These are phyloP conservation scores for Toxotes chatareus DNA, from an alignment of 2,113 vertebrate species.

Conservation along the genomic window DNA sequence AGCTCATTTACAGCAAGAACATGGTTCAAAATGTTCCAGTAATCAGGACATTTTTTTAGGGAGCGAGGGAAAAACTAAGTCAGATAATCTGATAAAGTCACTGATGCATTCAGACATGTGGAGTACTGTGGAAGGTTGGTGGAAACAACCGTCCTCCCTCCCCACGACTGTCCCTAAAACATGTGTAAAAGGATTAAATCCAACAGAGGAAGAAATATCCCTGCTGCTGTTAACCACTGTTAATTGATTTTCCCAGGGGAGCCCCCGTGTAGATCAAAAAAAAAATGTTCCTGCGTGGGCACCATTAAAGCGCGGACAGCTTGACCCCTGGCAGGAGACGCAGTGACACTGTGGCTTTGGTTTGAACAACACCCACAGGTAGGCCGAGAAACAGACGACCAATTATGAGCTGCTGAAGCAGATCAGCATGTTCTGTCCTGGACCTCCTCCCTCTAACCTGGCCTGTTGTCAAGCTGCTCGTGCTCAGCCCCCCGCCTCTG, in stretches of 20 bases:
- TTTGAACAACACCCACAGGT: constrained; percentile 59
- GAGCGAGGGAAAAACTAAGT: not conserved
- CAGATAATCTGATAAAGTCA: constrained; percentile 38
- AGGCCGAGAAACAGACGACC: constrained; percentile 39
- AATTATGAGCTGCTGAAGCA: constrained; percentile 29
- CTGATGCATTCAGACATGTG: constrained; percentile 35
- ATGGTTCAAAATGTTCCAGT: not conserved
- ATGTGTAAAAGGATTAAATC: constrained; percentile 61
- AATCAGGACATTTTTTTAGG: not conserved
- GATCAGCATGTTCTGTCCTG: constrained; percentile 51
- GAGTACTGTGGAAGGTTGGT: constrained; percentile 1
- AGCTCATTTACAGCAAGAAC: constrained; percentile 9
- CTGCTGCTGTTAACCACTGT: constrained; percentile 35
- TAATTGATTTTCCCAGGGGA: constrained; percentile 54
- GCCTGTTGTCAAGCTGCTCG: constrained; percentile 48
- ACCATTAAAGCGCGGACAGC: constrained; percentile 3
- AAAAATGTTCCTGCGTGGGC: not conserved
- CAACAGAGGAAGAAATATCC: constrained; percentile 2
- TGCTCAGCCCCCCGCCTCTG: constrained; percentile 44
- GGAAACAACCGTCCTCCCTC: constrained; percentile 11
- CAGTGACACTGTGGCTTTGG: not conserved
- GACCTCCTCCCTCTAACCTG: constrained; percentile 50
- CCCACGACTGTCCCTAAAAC: constrained; percentile 16
- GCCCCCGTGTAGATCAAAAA: constrained; percentile 24
- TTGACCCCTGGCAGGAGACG: constrained; percentile 24